Evolutionary conservation across 2,797 vertebrate genomes (phyloP), one percentile per base, ranked within the genome.

Genomic region (Lutjanus argentimaculatus): DNA sequence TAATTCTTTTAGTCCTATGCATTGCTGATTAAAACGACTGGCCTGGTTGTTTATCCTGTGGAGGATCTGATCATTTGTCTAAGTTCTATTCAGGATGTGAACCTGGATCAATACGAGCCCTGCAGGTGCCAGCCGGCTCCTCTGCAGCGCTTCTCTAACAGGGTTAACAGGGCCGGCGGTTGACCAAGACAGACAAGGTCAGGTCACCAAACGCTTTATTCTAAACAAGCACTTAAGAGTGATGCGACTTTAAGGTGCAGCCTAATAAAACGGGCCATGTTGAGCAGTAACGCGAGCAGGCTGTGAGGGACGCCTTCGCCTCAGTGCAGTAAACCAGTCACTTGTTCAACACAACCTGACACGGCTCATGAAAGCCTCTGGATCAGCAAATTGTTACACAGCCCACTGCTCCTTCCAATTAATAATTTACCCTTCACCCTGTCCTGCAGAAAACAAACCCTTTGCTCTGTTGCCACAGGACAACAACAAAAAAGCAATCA

Each of bases 371-470:
- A 92, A 95, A 95, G 88, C 88, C 86, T 92, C 79, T 87, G 94
- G 90, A 94, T 96, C 95, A 96, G 95, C 95, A 96, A 92, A 95
- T 94, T 95, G 95, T 93, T 93, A 94, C 94, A 94, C 90, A 93
- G 94, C 85, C 91, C 84, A 89, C 88, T 94, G 94, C 92, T 87
- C 90, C 85, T 85, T 87, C 84, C 93, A 95, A 94, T 96, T 95
- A 96, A 96, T 96, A 95, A 95, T 94, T 93, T 93, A 93, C 88
- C 89, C 92, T 82, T 93, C 84, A 88, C 82, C 88, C 88, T 81
- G 85, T 93, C 90, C 88, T 84, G 83, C 84, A 83, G 88, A 90
- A 93, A 93, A 92, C 77, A 91, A 89, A 82, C 77, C 77, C 75
- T 86, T 57, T 86, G 87, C 85, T 89, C 74, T 81, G 67, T 79